Evolutionary conservation across 1,140 invertebrate genomes (phyloP).

Genomic region (Lucilia sericata): DNA sequence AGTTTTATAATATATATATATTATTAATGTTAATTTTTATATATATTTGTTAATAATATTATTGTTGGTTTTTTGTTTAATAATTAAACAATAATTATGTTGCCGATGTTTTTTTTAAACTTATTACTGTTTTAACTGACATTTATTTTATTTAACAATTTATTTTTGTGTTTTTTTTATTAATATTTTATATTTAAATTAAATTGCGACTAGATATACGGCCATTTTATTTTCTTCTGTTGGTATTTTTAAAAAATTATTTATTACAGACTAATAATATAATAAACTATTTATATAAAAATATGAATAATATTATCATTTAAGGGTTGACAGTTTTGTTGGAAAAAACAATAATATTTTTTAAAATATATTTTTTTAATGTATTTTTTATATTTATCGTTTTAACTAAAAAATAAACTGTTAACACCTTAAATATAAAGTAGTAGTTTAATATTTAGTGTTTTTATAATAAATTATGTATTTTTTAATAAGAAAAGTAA

Average conservation of each 20-base stretch:
- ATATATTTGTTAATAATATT: neutral
- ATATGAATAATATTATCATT: conserved; percentile 5
- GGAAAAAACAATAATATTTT: no score
- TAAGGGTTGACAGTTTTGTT: no score
- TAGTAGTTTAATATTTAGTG: conserved; percentile 7
- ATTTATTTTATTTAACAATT: conserved; percentile 19
- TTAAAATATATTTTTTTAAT: no score
- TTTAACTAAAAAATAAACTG: no score
- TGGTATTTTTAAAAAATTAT: conserved; percentile 18
- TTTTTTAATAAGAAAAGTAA: neutral
- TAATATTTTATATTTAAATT: conserved; percentile 2
- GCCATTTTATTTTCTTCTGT: neutral
- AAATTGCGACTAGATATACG: neutral
- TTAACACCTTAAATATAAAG: neutral
- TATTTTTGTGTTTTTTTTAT: neutral
- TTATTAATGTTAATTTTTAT: neutral
- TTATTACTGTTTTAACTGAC: neutral
- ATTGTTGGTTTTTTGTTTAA: neutral
- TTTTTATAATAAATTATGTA: neutral
- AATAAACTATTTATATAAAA: conserved; percentile 28
- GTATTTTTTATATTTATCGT: no score
- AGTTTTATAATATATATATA: neutral
- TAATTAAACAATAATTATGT: neutral
- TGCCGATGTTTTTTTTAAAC: neutral
- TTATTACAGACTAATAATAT: neutral